Percentiles rank a stretch among this genome's conserved stretches.
Evolutionary conservation across 1,140 invertebrate genomes (phyloP).

Genomic region (Chrysopa pallens): DNA sequence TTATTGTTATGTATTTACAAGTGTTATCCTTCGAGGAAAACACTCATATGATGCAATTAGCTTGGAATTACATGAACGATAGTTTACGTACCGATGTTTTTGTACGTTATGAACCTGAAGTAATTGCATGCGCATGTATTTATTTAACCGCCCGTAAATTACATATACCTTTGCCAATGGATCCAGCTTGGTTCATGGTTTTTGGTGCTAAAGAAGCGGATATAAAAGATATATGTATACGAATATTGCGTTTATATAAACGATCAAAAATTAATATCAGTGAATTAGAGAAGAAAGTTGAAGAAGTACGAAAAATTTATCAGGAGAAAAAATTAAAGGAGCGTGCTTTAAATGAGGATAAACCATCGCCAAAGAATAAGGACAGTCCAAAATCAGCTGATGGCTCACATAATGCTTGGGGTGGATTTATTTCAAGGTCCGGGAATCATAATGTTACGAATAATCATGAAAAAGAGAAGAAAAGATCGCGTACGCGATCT

Average conservation of each 20-base stretch:
- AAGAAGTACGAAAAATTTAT: constrained; percentile 53
- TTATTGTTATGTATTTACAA: constrained; percentile 89
- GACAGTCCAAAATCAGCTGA: constrained; percentile 24
- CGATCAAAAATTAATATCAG: constrained; percentile 60
- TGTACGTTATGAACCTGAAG: constrained; percentile 87
- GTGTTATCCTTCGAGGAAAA: constrained; percentile 76
- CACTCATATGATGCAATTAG: constrained; percentile 70
- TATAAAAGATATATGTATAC: constrained; percentile 68
- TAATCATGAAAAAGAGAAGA: not conserved
- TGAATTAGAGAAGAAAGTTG: constrained; percentile 53
- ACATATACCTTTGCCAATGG: constrained; percentile 65
- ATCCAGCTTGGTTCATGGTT: constrained; percentile 74
- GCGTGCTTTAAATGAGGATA: constrained; percentile 26
- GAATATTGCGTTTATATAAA: constrained; percentile 71
- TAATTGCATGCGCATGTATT: constrained; percentile 96
- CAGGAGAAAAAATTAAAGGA: constrained; percentile 56
- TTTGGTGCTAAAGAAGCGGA: constrained; percentile 71
- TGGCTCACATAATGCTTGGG: constrained; percentile 40
- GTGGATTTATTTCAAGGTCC: constrained; percentile 34
- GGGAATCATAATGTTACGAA: not conserved
- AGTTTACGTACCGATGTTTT: constrained; percentile 93
- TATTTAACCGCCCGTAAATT: constrained; percentile 82
- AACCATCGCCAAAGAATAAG: constrained; percentile 33
- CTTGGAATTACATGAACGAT: constrained; percentile 99
- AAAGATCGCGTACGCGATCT: constrained; percentile 24